These are phyloP conservation scores for Protobothrops flavoviridis DNA, from an alignment of 2,113 vertebrate genomes.

Conservation along the genomic window DNA sequence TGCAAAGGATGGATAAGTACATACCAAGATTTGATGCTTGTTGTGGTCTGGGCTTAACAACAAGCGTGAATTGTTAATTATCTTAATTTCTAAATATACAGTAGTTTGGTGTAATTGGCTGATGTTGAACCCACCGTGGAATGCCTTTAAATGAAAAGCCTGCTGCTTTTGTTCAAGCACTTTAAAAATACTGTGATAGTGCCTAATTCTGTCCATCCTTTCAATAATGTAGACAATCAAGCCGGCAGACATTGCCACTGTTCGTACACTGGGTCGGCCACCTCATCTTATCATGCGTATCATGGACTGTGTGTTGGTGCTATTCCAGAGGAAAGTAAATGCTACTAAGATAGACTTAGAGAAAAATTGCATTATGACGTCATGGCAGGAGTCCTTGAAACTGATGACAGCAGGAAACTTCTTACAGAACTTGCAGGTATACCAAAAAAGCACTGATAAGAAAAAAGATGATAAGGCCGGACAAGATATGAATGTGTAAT, in stretches of 20 bases:
- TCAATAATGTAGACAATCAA: conserved; percentile 84
- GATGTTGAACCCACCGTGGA: neutral
- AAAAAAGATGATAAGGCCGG: neutral
- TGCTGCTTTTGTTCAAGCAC: neutral
- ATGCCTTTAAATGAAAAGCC: neutral
- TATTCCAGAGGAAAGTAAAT: conserved; percentile 88
- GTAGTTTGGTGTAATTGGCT: neutral
- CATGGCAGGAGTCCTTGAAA: conserved; percentile 95
- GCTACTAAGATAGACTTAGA: conserved; percentile 82
- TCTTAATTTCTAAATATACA: neutral
- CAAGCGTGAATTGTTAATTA: neutral
- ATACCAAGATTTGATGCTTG: neutral
- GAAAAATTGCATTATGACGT: conserved; percentile 79
- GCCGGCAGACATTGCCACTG: conserved; percentile 90
- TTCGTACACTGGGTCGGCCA: conserved; percentile 88
- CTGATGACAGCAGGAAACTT: conserved; percentile 97
- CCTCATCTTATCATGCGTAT: conserved; percentile 98
- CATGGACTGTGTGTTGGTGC: conserved; percentile 95
- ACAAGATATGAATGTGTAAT: neutral
- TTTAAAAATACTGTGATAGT: neutral
- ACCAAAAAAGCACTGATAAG: neutral
- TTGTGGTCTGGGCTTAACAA: neutral
- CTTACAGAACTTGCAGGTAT: conserved; percentile 89
- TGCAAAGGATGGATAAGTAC: neutral
- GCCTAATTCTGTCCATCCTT: neutral